Base-by-base conservation (phyloP, 2,888 invertebrate species). In the Xestoiulus laeticollis region DNA sequence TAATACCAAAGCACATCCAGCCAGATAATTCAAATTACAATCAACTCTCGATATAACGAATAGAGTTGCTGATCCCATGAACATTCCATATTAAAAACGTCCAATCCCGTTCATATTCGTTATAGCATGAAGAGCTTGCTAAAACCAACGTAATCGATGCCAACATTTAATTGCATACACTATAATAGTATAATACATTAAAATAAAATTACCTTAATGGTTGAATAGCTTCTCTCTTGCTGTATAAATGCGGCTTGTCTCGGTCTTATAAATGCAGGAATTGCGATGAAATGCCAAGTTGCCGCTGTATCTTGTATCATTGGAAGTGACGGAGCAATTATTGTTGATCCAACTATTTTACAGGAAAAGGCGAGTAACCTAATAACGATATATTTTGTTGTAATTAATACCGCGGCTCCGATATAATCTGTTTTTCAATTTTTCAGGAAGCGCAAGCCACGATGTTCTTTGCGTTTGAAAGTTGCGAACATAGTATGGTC, bases 211-310 rank as follows among this genome's bases (percentile, higher is more conserved):
- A 38, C 38, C 38, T 38, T 38, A 38, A 38, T 8, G 5, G 38
- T 82, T 16, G 1, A 82, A 19, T 89, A 90, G 90, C 90, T 97
- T 1, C 92, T 97, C 87, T 95, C 97, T 0, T 96, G 96, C 91
- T 94, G 95, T 19, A 93, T 98, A 48, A 98, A 98, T 93, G 95
- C 96, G 33, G 93, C 95, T 0, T 97, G 96, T 91, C 92, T 98
- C 88, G 96, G 97, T 0, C 93, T 98, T 44, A 93, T 98, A 0
- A 95, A 96, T 92, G 94, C 96, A 0, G 96, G 96, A 32, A 92
- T 98, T n/a, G 94, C 96, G 14, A 95, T 98, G 95, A 95, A 95
- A 89, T 96, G 94, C 91, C 94, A 96, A 43, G 94, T 97, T 90
- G 97, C 96, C 8, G 96, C 96, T 0, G 95, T 97, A 0, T 94